phyloP scores from a whole-genome alignment of 2,888 invertebrate genomes.

The Eledone cirrhosa region DNA sequence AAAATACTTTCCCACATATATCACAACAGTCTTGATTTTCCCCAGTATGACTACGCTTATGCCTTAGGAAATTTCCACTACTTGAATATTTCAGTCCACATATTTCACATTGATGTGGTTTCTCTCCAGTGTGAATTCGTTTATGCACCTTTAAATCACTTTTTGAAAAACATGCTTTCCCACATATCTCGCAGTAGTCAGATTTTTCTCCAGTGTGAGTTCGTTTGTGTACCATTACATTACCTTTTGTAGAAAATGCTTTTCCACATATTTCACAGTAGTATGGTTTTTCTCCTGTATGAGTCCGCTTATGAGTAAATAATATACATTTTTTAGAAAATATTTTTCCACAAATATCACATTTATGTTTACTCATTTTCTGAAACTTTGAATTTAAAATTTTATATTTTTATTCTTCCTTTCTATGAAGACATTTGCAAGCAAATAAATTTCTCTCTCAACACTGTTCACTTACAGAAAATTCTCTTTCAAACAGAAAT shows the following conservation, averaged over 20 bases:
- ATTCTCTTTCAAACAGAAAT: no score
- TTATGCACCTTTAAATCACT: not conserved
- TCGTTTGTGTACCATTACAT: not conserved
- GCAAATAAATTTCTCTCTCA: no score
- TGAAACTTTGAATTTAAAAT: no score
- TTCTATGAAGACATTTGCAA: no score
- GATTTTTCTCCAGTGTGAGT: slow-evolving; percentile 15
- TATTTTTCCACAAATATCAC: no score
- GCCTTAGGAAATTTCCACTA: not conserved
- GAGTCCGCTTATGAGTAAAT: slow-evolving; percentile 4
- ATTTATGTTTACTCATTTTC: no score
- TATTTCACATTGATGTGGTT: not conserved
- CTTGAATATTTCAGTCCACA: not conserved
- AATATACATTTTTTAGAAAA: not conserved
- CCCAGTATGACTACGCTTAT: not conserved
- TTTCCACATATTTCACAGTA: slow-evolving; percentile 18
- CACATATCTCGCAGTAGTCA: not conserved
- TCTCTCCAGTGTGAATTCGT: slow-evolving; percentile 7
- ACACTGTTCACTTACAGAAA: no score
- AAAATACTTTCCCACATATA: no score
- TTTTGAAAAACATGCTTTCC: not conserved
- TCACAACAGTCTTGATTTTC: no score
- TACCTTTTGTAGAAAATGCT: not conserved
- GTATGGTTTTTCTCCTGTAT: slow-evolving; percentile 11
- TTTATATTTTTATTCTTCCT: no score